These are phyloP conservation scores for Nebria brevicollis DNA, from an alignment of 2,888 invertebrate species.

Conservation along the genomic window DNA sequence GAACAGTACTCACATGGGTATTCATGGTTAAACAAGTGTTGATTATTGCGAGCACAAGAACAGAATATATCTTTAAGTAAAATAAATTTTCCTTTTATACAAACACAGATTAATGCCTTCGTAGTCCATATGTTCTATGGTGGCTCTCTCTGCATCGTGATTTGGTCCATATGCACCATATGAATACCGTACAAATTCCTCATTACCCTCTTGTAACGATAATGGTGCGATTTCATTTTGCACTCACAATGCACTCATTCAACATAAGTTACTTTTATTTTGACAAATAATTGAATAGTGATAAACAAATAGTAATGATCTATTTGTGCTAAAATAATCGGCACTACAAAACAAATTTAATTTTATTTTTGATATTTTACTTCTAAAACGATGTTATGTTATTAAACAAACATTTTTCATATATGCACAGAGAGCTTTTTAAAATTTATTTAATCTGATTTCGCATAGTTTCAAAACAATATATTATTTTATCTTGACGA, in stretches of 20 bases:
- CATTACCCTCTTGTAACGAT: not conserved
- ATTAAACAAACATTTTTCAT: too few relatives aligned
- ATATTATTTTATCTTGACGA: too few relatives aligned
- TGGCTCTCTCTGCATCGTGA: conserved; percentile 25
- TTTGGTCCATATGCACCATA: conserved; percentile 38
- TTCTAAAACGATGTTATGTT: too few relatives aligned
- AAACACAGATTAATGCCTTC: conserved; percentile 6
- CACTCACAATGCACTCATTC: conserved; percentile 7
- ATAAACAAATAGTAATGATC: not conserved
- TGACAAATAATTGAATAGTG: not conserved
- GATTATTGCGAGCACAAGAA: conserved; percentile 23
- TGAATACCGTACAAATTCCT: conserved; percentile 16
- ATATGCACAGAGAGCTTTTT: too few relatives aligned
- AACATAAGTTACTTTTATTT: not conserved
- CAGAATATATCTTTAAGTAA: conserved; percentile 22
- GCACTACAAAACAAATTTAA: not conserved
- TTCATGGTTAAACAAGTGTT: conserved; percentile 24
- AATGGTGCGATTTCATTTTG: conserved; percentile 8
- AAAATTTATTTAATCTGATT: too few relatives aligned
- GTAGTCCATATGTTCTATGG: conserved; percentile 35
- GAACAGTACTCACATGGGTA: conserved; percentile 23
- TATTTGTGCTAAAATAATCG: not conserved
- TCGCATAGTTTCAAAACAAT: too few relatives aligned
- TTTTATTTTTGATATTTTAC: too few relatives aligned
- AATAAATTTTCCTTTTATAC: conserved; percentile 37